These are phyloP conservation scores for Penelope pileata DNA, from an alignment of 2,113 vertebrate genomes.

Conservation along the genomic window DNA sequence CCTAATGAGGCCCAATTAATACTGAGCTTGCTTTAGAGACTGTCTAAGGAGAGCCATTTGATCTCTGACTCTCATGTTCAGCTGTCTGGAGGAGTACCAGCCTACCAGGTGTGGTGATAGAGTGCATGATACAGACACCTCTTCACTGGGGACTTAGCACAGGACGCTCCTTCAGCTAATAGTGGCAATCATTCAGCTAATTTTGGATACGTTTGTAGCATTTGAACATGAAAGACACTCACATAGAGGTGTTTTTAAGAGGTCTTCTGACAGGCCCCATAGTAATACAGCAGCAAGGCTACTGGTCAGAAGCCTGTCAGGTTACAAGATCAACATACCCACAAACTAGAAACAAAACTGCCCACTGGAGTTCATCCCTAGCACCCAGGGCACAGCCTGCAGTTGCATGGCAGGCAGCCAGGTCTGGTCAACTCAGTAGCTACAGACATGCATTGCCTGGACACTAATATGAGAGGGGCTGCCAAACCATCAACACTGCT, in stretches of 20 bases:
- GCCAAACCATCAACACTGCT: rapidly evolving
- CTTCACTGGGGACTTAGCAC: neutral
- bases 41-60: neutral
- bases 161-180: neutral
- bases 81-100: neutral
- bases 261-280: neutral
- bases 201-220: neutral
- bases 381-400: neutral
- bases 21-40: neutral
- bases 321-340: neutral
- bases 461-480: rapidly evolving
- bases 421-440: neutral
- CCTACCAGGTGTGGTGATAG: neutral
- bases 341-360: neutral
- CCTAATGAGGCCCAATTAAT: neutral
- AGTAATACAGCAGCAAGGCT: neutral
- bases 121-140: neutral
- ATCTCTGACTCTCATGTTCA: neutral
- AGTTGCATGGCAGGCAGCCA: neutral
- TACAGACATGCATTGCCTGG: rapidly evolving
- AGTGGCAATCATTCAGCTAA: neutral
- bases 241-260: neutral
- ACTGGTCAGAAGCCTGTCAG: neutral
- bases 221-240: neutral
- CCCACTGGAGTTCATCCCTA: neutral